Evolutionary conservation across 1,140 invertebrate species (phyloP).

Genomic region (Drosophila ohnishii): DNA sequence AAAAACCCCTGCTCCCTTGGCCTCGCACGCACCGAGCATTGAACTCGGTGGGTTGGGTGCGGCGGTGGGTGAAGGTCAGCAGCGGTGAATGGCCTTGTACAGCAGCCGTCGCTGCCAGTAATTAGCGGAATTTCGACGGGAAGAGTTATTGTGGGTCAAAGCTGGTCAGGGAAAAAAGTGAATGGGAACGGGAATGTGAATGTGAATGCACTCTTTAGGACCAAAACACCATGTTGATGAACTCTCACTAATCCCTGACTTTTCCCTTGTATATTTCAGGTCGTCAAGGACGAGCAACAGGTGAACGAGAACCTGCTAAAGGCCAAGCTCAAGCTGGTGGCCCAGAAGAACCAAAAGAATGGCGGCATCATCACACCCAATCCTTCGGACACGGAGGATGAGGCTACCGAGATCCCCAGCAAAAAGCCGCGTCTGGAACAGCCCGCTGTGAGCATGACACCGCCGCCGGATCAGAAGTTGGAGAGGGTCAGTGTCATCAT

Average conservation of each 20-base stretch:
- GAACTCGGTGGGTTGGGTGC: conserved; percentile 39
- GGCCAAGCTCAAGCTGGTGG: conserved; percentile 72
- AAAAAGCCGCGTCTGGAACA: conserved; percentile 82
- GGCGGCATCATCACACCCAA: conserved; percentile 82
- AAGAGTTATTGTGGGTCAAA: conserved; percentile 76
- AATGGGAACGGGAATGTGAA: conserved; percentile 36
- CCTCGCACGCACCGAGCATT: conserved; percentile 26
- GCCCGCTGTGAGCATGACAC: conserved; percentile 57
- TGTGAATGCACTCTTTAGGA: conserved; percentile 35
- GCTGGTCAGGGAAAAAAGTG: conserved; percentile 37
- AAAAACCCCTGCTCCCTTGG: conserved; percentile 5
- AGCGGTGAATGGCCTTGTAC: conserved; percentile 63
- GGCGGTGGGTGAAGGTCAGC: conserved; percentile 54
- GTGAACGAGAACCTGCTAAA: conserved; percentile 71
- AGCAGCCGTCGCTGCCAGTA: conserved; percentile 22
- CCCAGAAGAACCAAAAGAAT: conserved; percentile 61
- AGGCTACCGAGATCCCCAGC: conserved; percentile 82
- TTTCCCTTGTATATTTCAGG: conserved; percentile 34
- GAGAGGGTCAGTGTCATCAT: conserved; percentile 89
- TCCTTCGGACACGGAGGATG: conserved; percentile 84
- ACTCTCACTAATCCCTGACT: conserved; percentile 43
- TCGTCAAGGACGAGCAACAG: conserved; percentile 65
- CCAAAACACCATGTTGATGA: conserved; percentile 25
- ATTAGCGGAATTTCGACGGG: conserved; percentile 53
- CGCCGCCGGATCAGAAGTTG: conserved; percentile 69